Evolutionary conservation across 1,140 invertebrate genomes (phyloP).

Genomic region (Formica selysi): DNA sequence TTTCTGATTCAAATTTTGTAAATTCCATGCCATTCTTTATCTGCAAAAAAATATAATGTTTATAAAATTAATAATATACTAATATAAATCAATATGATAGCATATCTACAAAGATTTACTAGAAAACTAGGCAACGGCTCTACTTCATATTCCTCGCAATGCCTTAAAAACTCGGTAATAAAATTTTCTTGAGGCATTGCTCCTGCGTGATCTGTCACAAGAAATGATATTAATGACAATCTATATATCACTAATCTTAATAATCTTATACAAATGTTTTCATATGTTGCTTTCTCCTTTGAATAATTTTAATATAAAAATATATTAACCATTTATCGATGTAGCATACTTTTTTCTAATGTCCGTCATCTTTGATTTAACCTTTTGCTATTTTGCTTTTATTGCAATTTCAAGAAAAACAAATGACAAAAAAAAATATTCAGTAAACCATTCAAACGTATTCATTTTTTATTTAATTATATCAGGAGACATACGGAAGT

Average conservation of each 20-base stretch:
- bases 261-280: neutral
- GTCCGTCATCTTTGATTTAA: conserved; percentile 36
- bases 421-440: conserved; percentile 17
- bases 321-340: conserved; percentile 22
- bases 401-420: neutral
- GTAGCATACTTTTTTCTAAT: conserved; percentile 27
- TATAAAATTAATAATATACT: neutral
- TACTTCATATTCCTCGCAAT: conserved; percentile 52
- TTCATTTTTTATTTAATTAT: neutral
- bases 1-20: neutral
- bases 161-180: conserved; percentile 62
- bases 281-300: neutral
- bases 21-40: neutral
- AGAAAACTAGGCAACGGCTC: conserved; percentile 49
- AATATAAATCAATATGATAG: neutral
- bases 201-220: conserved; percentile 8
- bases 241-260: neutral
- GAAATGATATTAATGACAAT: conserved; percentile 1
- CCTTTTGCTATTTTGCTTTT: neutral
- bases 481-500: too few relatives aligned
- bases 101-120: conserved; percentile 29
- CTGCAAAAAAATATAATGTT: neutral
- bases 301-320: neutral
- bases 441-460: neutral
- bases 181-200: conserved; percentile 62